phyloP scores from a whole-genome alignment of 2,797 vertebrate species.

The Nyctibius grandis region DNA sequence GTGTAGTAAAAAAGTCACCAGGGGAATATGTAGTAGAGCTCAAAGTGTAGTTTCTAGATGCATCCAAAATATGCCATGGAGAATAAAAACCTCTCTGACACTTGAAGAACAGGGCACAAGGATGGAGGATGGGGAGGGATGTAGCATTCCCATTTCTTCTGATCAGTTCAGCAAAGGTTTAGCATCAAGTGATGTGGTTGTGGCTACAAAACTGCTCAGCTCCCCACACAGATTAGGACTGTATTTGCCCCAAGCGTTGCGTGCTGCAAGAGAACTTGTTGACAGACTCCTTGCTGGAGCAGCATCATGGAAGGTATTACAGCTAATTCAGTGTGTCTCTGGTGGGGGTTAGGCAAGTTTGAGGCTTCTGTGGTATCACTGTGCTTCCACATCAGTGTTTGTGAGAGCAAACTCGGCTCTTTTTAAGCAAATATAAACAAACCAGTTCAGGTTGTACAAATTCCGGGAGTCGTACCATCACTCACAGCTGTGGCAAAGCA shows the following conservation, averaged over 20 bases:
- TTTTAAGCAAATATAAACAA: background rate
- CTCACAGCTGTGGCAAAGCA: background rate
- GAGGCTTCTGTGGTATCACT: constrained; percentile 3
- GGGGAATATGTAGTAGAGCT: background rate
- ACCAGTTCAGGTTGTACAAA: background rate
- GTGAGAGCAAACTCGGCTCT: background rate
- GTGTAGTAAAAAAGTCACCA: background rate
- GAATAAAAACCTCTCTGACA: background rate
- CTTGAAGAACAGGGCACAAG: background rate
- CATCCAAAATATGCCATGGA: background rate
- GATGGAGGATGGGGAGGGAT: background rate
- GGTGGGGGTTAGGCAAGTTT: background rate
- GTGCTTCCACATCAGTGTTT: background rate
- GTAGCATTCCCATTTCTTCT: background rate
- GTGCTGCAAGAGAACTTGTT: background rate
- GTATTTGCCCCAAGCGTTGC: background rate
- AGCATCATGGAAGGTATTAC: background rate
- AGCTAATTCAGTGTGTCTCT: background rate
- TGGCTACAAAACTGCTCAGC: background rate
- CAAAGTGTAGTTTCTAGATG: background rate
- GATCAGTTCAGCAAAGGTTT: background rate
- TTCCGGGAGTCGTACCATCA: background rate
- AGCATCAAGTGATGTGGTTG: background rate
- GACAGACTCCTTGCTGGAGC: background rate
- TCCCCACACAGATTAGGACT: background rate